Base-by-base conservation (phyloP, 2,888 invertebrate genomes). In the Iselma pallidipennis region DNA sequence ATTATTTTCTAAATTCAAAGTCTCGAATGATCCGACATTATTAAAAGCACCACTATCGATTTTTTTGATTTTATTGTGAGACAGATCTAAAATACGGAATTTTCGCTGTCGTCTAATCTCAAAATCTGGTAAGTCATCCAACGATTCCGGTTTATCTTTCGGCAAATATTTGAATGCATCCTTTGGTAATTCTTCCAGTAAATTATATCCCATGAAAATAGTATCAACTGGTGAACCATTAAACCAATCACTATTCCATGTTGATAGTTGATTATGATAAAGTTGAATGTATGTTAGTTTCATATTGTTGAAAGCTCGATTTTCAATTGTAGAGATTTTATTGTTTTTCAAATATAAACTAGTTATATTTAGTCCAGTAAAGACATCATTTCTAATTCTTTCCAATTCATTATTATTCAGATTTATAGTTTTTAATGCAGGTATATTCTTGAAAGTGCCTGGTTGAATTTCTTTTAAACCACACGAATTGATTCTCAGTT, bases 201-300 rank as follows among this genome's bases (percentile, higher is more conserved):
- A 57, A 55, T 49, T 49, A 7, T 16, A 2, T 3, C 7, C 2
- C 1, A 49, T 7, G 10, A 28, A 49, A 25, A 49, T 28, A 1
- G 49, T 2, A 1, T 10, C 0, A 1, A 61, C 61, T 0, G 75
- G 74, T 42, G 67, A 68, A 25, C 69, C 60, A 28, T 51, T 29
- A 49, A 75, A 74, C 74, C 74, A 75, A 12, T 71, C 65, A 6
- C 63, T 29, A 51, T 71, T 67, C 73, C 72, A 72, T 16, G 16
- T 52, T 6, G 61, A 26, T 10, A 74, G 42, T 37, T 65, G 61
- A 51, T 75, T 75, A 50, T 66, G 51, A 48, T 72, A 69, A 31
- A 75, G 58, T 26, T 68, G 66, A n/a, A 75, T 49, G 7, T 67
- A 63, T 29, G 63, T 60, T 51, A 74, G 51, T 31, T 72, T 68